A percentile compares a stretch with the other conserved stretches of the same genome.
Conservation (phyloP, 2,888 invertebrate genomes). For the Eudasyphora cyanicolor region DNA sequence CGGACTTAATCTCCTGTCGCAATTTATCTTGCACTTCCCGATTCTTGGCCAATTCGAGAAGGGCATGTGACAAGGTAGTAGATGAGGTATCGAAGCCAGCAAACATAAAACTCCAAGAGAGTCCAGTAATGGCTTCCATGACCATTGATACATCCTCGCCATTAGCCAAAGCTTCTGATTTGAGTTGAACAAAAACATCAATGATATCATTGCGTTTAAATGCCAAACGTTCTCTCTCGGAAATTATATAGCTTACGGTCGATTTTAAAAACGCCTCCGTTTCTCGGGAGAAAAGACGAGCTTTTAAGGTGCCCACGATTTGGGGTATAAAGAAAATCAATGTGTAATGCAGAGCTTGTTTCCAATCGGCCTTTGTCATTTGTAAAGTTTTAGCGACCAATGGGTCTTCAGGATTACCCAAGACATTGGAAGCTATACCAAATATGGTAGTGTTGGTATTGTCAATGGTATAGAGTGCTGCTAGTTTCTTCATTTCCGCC, state of each 20-base stretch:
- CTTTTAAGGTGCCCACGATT: neutral
- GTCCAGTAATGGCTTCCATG: constrained; percentile 69
- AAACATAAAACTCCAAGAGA: constrained; percentile 75
- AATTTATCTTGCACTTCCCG: constrained; percentile 78
- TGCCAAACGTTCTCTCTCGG: constrained; percentile 1
- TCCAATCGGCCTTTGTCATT: neutral
- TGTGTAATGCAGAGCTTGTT: constrained; percentile 8
- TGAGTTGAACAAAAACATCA: constrained; percentile 38
- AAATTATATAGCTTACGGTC: neutral
- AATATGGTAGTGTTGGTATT: constrained; percentile 72
- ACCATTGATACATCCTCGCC: neutral
- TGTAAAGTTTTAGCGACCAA: neutral
- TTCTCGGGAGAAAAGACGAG: neutral
- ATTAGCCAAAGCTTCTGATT: constrained; percentile 18
- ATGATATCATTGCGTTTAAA: constrained; percentile 37
- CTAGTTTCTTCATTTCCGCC: constrained; percentile 70
- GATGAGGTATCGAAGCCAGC: constrained; percentile 78
- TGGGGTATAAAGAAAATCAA: constrained; percentile 30
- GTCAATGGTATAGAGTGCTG: constrained; percentile 74
- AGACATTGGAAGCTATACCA: constrained; percentile 71
- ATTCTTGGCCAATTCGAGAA: constrained; percentile 78
- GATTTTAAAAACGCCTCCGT: constrained; percentile 15
- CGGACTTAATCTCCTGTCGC: constrained; percentile 78
- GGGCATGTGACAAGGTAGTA: constrained; percentile 78
- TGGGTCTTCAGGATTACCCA: constrained; percentile 61